phyloP scores from a whole-genome alignment of 2,888 invertebrate genomes.

The Trachelus tabidus region DNA sequence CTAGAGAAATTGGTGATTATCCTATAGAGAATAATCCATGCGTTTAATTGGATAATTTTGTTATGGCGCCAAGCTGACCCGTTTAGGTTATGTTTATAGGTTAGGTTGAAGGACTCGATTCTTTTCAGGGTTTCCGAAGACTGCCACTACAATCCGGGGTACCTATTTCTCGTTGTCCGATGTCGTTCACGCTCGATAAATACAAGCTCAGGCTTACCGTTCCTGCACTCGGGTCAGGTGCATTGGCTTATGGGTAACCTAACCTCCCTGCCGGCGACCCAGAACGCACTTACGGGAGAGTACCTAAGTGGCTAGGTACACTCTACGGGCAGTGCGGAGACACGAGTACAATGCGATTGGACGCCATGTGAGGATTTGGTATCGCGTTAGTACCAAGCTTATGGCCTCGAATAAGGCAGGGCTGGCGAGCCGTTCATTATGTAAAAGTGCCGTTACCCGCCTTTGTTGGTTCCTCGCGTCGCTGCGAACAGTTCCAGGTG shows the following conservation, averaged over 20 bases:
- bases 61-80: constrained; percentile 48
- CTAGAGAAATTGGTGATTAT: constrained; percentile 41
- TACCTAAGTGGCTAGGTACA: neutral
- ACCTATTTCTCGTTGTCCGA: neutral
- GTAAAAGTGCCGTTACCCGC: neutral
- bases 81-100: constrained; percentile 1
- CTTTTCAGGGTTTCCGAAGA: neutral
- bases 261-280: neutral
- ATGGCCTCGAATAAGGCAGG: neutral
- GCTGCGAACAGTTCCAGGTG: constrained; percentile 45
- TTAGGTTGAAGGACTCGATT: neutral
- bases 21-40: constrained; percentile 43
- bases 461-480: neutral
- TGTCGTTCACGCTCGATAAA: constrained; percentile 2
- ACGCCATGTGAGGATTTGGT: neutral
- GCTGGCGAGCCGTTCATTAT: neutral
- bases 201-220: neutral
- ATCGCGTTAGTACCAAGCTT: neutral
- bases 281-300: neutral
- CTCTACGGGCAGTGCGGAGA: neutral
- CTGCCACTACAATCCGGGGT: constrained; percentile 20
- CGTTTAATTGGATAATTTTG: constrained; percentile 50
- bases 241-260: neutral
- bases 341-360: neutral
- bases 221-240: neutral